Conservation (phyloP, 2,888 invertebrate species). For the Nysson spinosus region DNA sequence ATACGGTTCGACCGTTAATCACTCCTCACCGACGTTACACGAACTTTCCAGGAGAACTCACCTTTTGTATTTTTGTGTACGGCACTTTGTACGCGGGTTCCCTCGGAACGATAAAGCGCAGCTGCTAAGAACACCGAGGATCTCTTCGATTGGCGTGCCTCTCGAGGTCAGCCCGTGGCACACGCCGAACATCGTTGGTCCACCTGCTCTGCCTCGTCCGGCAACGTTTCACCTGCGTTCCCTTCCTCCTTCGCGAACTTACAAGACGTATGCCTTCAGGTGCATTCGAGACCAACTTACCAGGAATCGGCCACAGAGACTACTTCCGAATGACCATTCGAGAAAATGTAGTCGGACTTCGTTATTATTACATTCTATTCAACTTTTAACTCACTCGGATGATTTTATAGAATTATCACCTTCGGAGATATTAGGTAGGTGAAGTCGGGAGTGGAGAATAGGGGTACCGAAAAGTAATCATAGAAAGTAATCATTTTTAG, state of each 20-base stretch:
- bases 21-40: slow-evolving; percentile 16
- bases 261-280: slow-evolving; percentile 21
- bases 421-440: no score
- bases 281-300: slow-evolving; percentile 19
- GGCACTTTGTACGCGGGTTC: slow-evolving; percentile 1
- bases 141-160: slow-evolving; percentile 46
- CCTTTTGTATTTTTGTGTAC: slow-evolving; percentile 6
- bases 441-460: no score
- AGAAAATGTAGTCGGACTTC: no score
- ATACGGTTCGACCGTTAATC: slow-evolving; percentile 37
- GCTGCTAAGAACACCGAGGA: slow-evolving; percentile 58
- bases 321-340: no score
- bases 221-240: slow-evolving; percentile 73
- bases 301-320: no score
- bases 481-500: no score
- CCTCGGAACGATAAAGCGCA: slow-evolving; percentile 62
- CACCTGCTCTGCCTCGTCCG: slow-evolving; percentile 70
- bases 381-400: no score
- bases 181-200: slow-evolving; percentile 65
- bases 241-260: slow-evolving; percentile 23
- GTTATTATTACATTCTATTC: no score
- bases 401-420: no score
- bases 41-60: background rate
- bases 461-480: no score
- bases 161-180: slow-evolving; percentile 63